Conservation (phyloP, 2,113 vertebrate species). For the Bombycilla garrulus region DNA sequence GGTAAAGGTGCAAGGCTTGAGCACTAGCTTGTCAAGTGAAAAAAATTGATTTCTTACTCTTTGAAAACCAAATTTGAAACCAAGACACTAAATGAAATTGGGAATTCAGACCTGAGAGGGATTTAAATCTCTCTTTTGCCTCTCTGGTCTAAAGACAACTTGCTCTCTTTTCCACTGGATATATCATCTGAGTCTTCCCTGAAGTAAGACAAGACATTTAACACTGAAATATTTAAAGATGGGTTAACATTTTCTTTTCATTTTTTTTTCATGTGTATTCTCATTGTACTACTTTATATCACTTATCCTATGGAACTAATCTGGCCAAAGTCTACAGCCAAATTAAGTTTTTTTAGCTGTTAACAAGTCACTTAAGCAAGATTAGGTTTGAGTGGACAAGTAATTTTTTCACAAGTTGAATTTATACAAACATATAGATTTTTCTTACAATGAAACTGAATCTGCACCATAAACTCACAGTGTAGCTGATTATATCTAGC, state of each 20-base stretch:
- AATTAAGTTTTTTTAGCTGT: not conserved
- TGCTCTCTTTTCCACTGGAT: not conserved
- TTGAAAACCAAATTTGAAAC: not conserved
- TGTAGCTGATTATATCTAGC: not conserved
- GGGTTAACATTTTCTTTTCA: fast-evolving
- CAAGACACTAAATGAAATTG: not conserved
- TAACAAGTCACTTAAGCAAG: not conserved
- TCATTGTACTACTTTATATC: not conserved
- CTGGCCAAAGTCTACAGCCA: not conserved
- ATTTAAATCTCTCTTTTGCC: not conserved
- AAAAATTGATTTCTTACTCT: not conserved
- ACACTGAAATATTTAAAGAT: not conserved
- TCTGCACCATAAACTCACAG: not conserved
- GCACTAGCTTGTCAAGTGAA: not conserved
- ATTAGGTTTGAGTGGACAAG: not conserved
- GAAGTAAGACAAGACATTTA: not conserved
- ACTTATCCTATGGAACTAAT: not conserved
- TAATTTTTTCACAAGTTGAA: not conserved
- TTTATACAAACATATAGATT: not conserved
- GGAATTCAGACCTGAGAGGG: not conserved
- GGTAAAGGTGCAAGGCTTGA: not conserved
- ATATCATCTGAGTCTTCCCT: not conserved
- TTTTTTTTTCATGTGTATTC: not conserved
- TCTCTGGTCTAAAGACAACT: not conserved
- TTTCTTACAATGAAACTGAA: not conserved